Base-by-base conservation (phyloP, 2,888 invertebrate genomes). In the Automeris io region DNA sequence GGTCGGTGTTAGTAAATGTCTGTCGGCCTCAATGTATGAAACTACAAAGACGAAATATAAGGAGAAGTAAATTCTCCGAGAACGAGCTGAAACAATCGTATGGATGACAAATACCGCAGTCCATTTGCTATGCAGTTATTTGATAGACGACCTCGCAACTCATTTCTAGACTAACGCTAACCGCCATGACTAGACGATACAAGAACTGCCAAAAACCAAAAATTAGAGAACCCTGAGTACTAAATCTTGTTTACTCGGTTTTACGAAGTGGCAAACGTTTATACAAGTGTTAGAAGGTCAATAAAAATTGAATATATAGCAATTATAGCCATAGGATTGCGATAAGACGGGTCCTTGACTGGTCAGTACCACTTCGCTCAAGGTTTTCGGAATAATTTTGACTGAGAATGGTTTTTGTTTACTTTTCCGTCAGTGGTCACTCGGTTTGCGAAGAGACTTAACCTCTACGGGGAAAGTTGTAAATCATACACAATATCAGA, bases 61-160 rank as follows among this genome's bases (percentile, higher is more conserved):
- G n/a, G n/a, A n/a, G n/a, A n/a, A n/a, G n/a, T n/a, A n/a, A n/a
- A n/a, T n/a, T n/a, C n/a, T n/a, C n/a, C n/a, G n/a, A 67, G 60
- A 55, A 59, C 57, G 54, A 61, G 61, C 65, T 63, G 65, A 69
- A 68, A 66, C 60, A 66, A 63, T 65, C 60, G 61, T 74, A 77
- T 75, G 75, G 75, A 75, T 74, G 71, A 71, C 61, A 72, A 79
- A 80, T 76, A 66, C 83, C 82, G 85, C 83, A 82, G 77, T 83
- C 66, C 56, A 69, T 72, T 77, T 71, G 69, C 70, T 77, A 83
- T 86, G 85, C 85, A 83, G 82, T 70, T 78, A 80, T 77, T 76
- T 74, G 62, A 74, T 65, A 74, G 67, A 54, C 73, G 85, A 74
- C 83, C 85, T 83, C 80, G 62, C 57, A 55, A 61, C 55, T 61